phyloP scores from a whole-genome alignment of 2,888 invertebrate species.

The Asteroscopus sphinx region DNA sequence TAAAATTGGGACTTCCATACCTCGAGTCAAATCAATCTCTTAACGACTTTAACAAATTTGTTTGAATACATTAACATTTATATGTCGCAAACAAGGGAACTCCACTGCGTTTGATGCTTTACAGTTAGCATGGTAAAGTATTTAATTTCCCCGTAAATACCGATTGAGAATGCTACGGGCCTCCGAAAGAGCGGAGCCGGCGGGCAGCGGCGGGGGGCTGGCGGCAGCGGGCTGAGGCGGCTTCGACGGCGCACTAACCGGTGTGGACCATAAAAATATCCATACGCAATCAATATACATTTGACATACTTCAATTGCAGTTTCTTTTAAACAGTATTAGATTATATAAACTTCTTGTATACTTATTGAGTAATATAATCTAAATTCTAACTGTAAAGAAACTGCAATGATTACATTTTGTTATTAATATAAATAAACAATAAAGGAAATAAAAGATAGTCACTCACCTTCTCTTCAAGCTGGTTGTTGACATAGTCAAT shows the following conservation, averaged over 20 bases:
- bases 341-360: constrained; percentile 43
- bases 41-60: constrained; percentile 73
- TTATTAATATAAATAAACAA: constrained; percentile 68
- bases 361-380: constrained; percentile 42
- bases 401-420: constrained; percentile 88
- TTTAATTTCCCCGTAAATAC: constrained; percentile 89
- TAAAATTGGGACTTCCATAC: constrained; percentile 83
- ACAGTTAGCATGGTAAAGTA: constrained; percentile 86
- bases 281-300: constrained; percentile 90
- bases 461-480: constrained; percentile 96
- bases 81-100: constrained; percentile 68
- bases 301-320: constrained; percentile 86
- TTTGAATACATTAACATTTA: constrained; percentile 57
- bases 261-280: constrained; percentile 89
- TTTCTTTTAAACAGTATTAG: constrained; percentile 74
- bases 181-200: constrained; percentile 85
- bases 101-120: constrained; percentile 75
- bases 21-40: constrained; percentile 84
- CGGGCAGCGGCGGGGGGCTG: constrained; percentile 78
- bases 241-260: constrained; percentile 87
- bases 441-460: constrained; percentile 55
- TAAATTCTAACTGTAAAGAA: constrained; percentile 73
- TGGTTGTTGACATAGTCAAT: constrained; percentile 99
- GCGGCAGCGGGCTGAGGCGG: constrained; percentile 77
- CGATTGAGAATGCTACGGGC: constrained; percentile 88